A percentile compares a stretch with the other conserved stretches of the same genome.
phyloP scores from a whole-genome alignment of 2,113 vertebrate species.

The Triplophysa rosa region DNA sequence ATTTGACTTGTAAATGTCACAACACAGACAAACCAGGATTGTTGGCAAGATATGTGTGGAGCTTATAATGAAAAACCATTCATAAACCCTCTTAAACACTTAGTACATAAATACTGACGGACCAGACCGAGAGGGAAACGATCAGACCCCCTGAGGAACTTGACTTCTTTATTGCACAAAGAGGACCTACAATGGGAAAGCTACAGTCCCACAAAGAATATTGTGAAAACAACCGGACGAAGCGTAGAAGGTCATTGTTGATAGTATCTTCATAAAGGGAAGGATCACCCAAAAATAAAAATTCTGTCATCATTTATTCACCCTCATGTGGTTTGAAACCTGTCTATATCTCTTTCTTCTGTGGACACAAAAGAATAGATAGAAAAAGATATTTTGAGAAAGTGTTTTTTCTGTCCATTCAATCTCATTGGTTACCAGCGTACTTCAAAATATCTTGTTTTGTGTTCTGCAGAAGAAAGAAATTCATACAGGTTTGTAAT shows the following conservation, averaged over 20 bases:
- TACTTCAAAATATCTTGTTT: too few species aligned
- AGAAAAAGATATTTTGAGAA: too few species aligned
- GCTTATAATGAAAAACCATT: constrained; percentile 21
- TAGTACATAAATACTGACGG: constrained; percentile 34
- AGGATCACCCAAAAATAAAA: too few species aligned
- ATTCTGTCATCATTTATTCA: too few species aligned
- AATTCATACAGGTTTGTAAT: too few species aligned
- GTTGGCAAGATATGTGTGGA: constrained; percentile 3
- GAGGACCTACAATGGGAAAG: constrained; percentile 14
- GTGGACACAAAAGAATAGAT: too few species aligned
- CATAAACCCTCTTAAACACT: constrained; percentile 36
- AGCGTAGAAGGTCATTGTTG: not conserved
- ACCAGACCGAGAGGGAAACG: constrained; percentile 34
- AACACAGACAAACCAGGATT: constrained; percentile 16
- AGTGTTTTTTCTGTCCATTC: too few species aligned
- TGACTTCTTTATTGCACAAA: constrained; percentile 47
- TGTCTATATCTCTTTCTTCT: too few species aligned
- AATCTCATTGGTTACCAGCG: too few species aligned
- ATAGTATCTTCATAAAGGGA: not conserved
- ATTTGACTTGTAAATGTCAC: not conserved
- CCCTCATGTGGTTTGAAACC: too few species aligned
- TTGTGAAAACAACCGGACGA: not conserved
- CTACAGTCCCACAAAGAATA: not conserved
- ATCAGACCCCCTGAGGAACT: constrained; percentile 45
- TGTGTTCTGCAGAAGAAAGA: too few species aligned